Conservation (phyloP, 2,113 vertebrate species). For the Callocephalon fimbriatum region DNA sequence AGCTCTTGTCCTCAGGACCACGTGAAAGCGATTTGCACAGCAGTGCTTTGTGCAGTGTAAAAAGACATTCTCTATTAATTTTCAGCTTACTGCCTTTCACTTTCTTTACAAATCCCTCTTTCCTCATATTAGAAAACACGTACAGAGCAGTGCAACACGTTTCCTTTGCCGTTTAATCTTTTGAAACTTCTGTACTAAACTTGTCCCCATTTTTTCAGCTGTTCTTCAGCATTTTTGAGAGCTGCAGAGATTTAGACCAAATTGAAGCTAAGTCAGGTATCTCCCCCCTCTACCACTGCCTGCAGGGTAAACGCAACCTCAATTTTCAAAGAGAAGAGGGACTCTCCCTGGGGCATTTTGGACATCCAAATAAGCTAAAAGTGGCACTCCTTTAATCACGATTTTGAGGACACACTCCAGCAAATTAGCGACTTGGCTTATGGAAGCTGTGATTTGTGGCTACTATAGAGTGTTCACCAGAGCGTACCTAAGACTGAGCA, state of each 20-base stretch:
- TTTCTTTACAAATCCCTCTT: neutral
- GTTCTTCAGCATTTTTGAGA: neutral
- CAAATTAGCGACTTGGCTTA: neutral
- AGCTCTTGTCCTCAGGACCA: neutral
- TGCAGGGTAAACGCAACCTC: neutral
- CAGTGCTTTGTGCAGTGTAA: neutral
- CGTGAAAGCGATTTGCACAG: neutral
- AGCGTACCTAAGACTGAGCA: neutral
- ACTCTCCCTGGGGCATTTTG: neutral
- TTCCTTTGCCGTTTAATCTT: neutral
- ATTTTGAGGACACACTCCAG: neutral
- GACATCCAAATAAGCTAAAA: neutral
- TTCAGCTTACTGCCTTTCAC: neutral
- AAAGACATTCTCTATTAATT: neutral
- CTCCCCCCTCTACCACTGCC: neutral
- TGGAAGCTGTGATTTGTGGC: neutral
- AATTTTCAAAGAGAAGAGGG: neutral
- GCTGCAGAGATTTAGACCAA: neutral
- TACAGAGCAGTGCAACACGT: neutral
- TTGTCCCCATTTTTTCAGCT: neutral
- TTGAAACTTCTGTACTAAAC: neutral
- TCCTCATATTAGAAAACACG: neutral
- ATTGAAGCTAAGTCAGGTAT: neutral
- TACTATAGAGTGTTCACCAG: neutral
- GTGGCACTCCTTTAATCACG: neutral